Base-by-base conservation (phyloP, 2,113 vertebrate genomes). In the Etia nguti region DNA sequence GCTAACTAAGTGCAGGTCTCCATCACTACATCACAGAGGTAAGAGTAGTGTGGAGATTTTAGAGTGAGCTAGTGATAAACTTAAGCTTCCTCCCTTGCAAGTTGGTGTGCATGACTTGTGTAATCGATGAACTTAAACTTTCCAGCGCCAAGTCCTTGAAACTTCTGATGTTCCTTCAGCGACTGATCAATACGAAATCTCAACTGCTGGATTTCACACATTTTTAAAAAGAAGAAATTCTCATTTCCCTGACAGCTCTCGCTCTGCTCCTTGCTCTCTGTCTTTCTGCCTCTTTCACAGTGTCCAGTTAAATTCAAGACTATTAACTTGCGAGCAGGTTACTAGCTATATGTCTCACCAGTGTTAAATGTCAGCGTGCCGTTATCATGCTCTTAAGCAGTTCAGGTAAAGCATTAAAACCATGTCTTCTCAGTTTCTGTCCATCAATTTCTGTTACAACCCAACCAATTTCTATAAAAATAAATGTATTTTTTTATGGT, bases 121-220 rank as follows among this genome's bases (percentile, higher is more conserved):
- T 22, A 57, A 54, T 84, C 26, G 8, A 84, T 86, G 80, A 90
- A 86, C 70, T 86, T 86, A 11, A 92, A 88, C 83, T 75, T 89
- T 79, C 38, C 31, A 34, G 41, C 1, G 12, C 34, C 18, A 36
- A 83, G 88, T 82, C 87, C 87, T 91, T 94, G 81, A 93, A 91
- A 85, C 80, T 41, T 91, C 20, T 31, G 55, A 60, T 79, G 73
- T 34, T 82, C 87, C 65, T 86, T 86, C 11, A 34, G 79, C 16
- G 48, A 82, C 46, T n/a, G 86, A 92, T 92, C 86, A 22, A 92
- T 92, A 81, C 24, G 8, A 52, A 81, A 55, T 83, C 43, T 70
- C 57, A 79, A 81, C 80, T 79, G 46, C 24, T 56, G 65, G n/a
- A 81, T 88, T 92, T 84, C 65, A 75, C 77, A 52, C 73, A 52